Evolutionary conservation across 2,797 vertebrate species (phyloP).

Genomic region (Tapirus indicus): DNA sequence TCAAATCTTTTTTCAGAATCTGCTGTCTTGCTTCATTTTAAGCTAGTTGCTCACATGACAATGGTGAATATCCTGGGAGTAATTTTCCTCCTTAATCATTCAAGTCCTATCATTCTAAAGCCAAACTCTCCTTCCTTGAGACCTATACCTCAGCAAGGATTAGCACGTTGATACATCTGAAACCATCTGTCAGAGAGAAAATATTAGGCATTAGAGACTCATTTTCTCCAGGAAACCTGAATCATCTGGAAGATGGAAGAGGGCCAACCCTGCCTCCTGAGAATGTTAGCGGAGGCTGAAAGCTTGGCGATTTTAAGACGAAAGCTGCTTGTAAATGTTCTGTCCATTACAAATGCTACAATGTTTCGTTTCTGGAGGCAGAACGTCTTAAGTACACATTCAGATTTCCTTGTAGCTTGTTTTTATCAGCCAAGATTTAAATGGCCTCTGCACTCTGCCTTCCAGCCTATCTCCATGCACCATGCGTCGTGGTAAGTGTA

Average conservation of each 20-base stretch:
- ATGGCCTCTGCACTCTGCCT: background rate
- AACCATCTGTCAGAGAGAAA: conserved; percentile 82
- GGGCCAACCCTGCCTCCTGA: conserved; percentile 67
- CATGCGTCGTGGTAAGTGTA: rapidly evolving
- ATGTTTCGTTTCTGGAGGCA: conserved; percentile 56
- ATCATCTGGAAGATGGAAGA: conserved; percentile 78
- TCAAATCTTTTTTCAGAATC: conserved; percentile 21
- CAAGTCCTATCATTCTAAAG: conserved; percentile 74
- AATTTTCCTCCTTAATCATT: conserved; percentile 81
- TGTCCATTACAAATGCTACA: conserved; percentile 15
- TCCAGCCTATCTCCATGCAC: background rate
- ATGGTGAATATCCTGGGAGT: conserved; percentile 71
- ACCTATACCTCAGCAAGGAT: conserved; percentile 78
- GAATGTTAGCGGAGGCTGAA: conserved; percentile 47
- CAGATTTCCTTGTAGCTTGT: conserved; percentile 33
- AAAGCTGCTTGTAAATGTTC: conserved; percentile 62
- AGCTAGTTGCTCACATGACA: conserved; percentile 70
- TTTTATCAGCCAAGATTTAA: background rate
- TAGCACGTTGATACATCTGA: conserved; percentile 79
- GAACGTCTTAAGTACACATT: background rate
- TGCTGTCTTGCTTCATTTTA: conserved; percentile 63
- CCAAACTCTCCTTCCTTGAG: conserved; percentile 81
- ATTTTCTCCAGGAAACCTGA: conserved; percentile 81
- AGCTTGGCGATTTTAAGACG: conserved; percentile 43
- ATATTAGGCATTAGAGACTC: conserved; percentile 78